A percentile compares a stretch with the other conserved stretches of the same genome.
These are phyloP conservation scores for Synaphobranchus kaupii DNA, from an alignment of 2,797 vertebrate species.

Conservation along the genomic window DNA sequence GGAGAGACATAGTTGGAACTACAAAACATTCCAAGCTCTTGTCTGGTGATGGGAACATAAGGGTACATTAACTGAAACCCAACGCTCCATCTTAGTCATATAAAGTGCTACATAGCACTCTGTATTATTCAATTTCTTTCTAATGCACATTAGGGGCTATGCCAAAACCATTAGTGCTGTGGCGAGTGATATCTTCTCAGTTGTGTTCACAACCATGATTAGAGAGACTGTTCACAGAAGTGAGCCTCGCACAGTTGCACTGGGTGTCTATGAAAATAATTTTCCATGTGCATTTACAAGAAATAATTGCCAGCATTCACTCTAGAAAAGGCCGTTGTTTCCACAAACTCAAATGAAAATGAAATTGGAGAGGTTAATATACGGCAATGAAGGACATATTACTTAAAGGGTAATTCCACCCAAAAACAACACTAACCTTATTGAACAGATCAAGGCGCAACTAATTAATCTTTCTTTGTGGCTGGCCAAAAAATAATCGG, in stretches of 20 bases:
- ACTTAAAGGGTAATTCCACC: too few relatives aligned
- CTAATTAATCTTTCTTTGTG: too few relatives aligned
- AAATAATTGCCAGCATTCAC: not conserved
- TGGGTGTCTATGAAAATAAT: not conserved
- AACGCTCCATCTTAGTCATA: not conserved
- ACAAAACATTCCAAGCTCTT: not conserved
- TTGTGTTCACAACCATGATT: not conserved
- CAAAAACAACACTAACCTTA: too few relatives aligned
- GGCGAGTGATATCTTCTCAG: not conserved
- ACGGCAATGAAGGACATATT: not conserved
- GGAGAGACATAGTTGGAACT: not conserved
- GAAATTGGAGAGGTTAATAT: not conserved
- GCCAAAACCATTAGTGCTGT: not conserved
- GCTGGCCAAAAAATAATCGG: too few relatives aligned
- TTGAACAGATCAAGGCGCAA: too few relatives aligned
- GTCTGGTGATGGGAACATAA: not conserved
- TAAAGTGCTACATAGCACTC: constrained; percentile 11
- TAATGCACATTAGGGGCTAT: constrained; percentile 20
- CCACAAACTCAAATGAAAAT: not conserved
- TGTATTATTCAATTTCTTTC: constrained; percentile 14
- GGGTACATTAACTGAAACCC: constrained; percentile 22
- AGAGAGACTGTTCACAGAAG: not conserved
- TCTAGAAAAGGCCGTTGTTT: not conserved
- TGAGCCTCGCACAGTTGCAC: not conserved
- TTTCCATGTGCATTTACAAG: not conserved